These are phyloP conservation scores for Montipora foliosa DNA, from an alignment of 64 coral and sea anemone genomes.

Conservation along the genomic window DNA sequence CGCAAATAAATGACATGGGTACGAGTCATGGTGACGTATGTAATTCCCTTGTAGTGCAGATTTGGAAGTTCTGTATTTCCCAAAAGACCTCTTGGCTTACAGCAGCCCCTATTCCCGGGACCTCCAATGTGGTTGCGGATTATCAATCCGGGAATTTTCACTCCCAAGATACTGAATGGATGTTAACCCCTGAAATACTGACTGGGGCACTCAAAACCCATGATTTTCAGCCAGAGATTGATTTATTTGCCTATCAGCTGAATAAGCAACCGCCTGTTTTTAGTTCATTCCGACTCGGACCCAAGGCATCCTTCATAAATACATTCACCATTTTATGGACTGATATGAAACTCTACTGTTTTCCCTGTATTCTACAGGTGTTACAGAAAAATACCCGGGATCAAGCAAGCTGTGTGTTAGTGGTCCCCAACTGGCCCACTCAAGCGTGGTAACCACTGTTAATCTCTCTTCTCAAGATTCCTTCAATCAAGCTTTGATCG, in stretches of 20 bases:
- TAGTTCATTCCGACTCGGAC: too few relatives aligned
- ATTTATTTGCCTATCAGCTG: too few relatives aligned
- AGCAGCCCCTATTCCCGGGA: too few relatives aligned
- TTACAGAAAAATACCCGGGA: constrained; percentile 41
- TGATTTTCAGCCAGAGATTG: too few relatives aligned
- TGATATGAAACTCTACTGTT: not conserved
- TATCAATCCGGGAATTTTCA: too few relatives aligned
- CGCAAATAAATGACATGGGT: constrained; percentile 46
- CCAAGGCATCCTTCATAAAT: too few relatives aligned
- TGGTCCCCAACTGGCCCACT: constrained; percentile 41
- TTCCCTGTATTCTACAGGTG: constrained; percentile 5
- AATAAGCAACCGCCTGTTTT: too few relatives aligned
- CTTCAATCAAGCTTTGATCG: not conserved
- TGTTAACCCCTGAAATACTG: too few relatives aligned
- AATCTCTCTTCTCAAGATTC: constrained; percentile 10
- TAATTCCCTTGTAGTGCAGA: constrained; percentile 22
- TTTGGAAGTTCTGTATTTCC: constrained; percentile 45
- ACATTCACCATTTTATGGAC: too few relatives aligned
- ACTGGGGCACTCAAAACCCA: too few relatives aligned
- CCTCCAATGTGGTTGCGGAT: too few relatives aligned
- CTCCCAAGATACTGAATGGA: too few relatives aligned
- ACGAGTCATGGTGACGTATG: constrained; percentile 14
- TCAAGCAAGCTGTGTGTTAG: constrained; percentile 19
- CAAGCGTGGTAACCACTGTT: constrained; percentile 60
- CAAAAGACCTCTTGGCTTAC: constrained; percentile 26